Conservation (phyloP, 2,797 vertebrate species). For the Cichlasoma orientale region DNA sequence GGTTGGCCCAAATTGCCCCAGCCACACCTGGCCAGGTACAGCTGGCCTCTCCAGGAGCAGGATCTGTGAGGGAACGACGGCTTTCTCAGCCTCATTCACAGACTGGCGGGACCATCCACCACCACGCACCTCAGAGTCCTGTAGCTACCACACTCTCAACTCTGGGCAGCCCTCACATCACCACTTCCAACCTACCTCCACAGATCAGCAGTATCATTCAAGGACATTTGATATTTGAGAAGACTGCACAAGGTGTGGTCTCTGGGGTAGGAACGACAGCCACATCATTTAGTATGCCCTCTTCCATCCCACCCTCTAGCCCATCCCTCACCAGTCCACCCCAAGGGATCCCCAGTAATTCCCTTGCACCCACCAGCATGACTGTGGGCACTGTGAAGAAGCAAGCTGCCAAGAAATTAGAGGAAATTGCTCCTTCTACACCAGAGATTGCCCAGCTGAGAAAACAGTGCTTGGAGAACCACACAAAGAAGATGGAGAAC, state of each 20-base stretch:
- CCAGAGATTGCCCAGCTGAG: constrained; percentile 93
- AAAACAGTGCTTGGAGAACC: constrained; percentile 94
- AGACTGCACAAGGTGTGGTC: constrained; percentile 84
- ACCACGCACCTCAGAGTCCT: constrained; percentile 94
- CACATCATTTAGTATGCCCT: constrained; percentile 86
- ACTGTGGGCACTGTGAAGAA: constrained; percentile 83
- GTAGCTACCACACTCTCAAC: constrained; percentile 85
- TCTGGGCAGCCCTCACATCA: constrained; percentile 91
- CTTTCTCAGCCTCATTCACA: constrained; percentile 96
- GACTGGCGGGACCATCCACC: constrained; percentile 95
- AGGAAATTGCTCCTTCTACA: constrained; percentile 93
- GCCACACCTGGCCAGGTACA: constrained; percentile 87
- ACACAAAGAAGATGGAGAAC: constrained; percentile 91
- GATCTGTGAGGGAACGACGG: constrained; percentile 86
- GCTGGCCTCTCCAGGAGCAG: constrained; percentile 83
- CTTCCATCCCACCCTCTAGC: constrained; percentile 89
- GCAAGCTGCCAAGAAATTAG: constrained; percentile 87
- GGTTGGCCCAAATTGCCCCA: constrained; percentile 87
- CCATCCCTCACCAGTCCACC: constrained; percentile 86
- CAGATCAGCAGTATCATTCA: constrained; percentile 99
- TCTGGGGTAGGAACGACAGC: constrained; percentile 83
- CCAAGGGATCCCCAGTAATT: constrained; percentile 84
- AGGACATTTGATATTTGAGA: constrained; percentile 91
- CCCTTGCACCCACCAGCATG: constrained; percentile 80
- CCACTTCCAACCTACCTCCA: constrained; percentile 93